Conservation (phyloP, 2,888 invertebrate species). For the Philereme vetulata region DNA sequence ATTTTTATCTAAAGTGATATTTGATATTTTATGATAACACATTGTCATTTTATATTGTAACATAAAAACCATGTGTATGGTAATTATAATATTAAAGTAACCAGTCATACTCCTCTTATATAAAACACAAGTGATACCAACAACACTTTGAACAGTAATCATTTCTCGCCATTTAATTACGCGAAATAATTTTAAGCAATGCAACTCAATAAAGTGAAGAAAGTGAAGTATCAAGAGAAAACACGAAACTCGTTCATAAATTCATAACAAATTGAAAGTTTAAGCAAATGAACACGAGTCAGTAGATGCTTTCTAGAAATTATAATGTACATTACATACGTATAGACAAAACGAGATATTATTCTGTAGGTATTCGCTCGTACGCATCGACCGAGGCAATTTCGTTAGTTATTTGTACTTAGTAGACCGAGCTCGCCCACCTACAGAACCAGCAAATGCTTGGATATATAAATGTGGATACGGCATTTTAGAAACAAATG, state of each 20-base stretch:
- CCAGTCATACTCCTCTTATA: conserved; percentile 8
- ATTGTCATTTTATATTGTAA: too few relatives aligned
- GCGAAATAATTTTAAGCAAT: conserved; percentile 26
- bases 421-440: conserved; percentile 68
- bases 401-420: conserved; percentile 61
- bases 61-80: not conserved
- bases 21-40: not conserved
- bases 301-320: conserved; percentile 75
- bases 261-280: conserved; percentile 78
- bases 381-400: conserved; percentile 54
- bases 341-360: conserved; percentile 51
- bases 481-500: conserved; percentile 8
- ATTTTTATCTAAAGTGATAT: not conserved
- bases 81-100: not conserved
- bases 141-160: conserved; percentile 11
- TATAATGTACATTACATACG: conserved; percentile 59
- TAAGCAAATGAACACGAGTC: conserved; percentile 70
- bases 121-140: conserved; percentile 6
- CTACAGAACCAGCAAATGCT: conserved; percentile 40
- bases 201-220: conserved; percentile 38
- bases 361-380: conserved; percentile 44
- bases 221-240: conserved; percentile 58
- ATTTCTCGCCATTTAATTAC: conserved; percentile 19
- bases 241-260: conserved; percentile 58
- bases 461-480: conserved; percentile 12